phyloP scores from a whole-genome alignment of 2,888 invertebrate species.

The Morpho deidamia region DNA sequence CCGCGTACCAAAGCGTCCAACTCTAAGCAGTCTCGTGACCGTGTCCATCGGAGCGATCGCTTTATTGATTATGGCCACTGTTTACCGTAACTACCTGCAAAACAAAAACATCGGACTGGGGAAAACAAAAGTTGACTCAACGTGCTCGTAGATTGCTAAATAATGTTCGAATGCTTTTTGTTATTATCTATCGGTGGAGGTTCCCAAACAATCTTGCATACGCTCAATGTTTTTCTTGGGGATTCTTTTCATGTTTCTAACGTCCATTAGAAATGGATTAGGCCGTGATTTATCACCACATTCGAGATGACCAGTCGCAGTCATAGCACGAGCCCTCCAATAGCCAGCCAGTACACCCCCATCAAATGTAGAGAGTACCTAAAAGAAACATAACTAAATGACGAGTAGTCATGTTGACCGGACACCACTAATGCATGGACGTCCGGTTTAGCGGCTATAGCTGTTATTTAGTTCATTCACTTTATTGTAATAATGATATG shows the following conservation, averaged over 20 bases:
- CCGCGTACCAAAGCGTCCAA: slow-evolving; percentile 68
- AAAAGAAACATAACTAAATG: slow-evolving; percentile 7
- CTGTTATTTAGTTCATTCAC: slow-evolving; percentile 7
- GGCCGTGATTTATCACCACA: no score
- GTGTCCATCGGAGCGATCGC: slow-evolving; percentile 61
- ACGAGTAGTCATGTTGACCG: slow-evolving; percentile 29
- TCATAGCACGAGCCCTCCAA: no score
- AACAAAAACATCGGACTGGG: slow-evolving; percentile 30
- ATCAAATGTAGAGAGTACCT: no score
- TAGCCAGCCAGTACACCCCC: no score
- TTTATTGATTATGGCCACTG: slow-evolving; percentile 71
- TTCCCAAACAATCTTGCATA: no score
- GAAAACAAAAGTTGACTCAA: slow-evolving; percentile 16
- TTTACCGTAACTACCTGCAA: slow-evolving; percentile 47
- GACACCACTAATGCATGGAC: slow-evolving; percentile 36
- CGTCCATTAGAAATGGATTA: no score
- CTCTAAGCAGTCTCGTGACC: slow-evolving; percentile 59
- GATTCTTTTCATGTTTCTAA: no score
- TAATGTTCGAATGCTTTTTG: no score
- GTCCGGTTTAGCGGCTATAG: slow-evolving; percentile 38
- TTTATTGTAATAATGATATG: background rate
- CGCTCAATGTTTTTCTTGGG: no score
- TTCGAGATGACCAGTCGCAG: no score
- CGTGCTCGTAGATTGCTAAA: background rate
- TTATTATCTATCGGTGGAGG: no score